phyloP scores from a whole-genome alignment of 2,797 vertebrate species.

The Chelon labrosus region DNA sequence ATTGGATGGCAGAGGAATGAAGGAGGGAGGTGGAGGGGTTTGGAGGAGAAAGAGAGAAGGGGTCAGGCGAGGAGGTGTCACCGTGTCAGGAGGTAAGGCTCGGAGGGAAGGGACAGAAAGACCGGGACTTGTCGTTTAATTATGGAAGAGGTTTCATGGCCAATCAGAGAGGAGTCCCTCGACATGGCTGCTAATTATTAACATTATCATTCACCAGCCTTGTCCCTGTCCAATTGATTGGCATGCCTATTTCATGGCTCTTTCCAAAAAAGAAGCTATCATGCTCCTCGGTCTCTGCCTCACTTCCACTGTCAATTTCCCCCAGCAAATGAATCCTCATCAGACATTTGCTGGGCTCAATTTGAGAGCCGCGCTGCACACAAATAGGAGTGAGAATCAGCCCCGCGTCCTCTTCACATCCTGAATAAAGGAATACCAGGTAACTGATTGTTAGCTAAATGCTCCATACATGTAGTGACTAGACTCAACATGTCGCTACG shows the following conservation, averaged over 20 bases:
- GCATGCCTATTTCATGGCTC: conserved; percentile 75
- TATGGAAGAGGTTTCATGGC: conserved; percentile 58
- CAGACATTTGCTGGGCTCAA: conserved; percentile 59
- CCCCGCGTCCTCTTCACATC: conserved; percentile 11
- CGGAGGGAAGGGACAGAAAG: background rate
- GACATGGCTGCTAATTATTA: conserved; percentile 78
- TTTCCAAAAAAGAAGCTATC: conserved; percentile 55
- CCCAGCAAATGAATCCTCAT: conserved; percentile 56
- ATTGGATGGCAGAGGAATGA: conserved; percentile 57
- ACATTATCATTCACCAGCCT: conserved; percentile 76
- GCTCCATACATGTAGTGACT: conserved; percentile 35
- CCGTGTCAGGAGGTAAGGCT: conserved; percentile 20
- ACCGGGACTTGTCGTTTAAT: conserved; percentile 14
- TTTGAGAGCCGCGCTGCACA: conserved; percentile 38
- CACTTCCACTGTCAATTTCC: conserved; percentile 39
- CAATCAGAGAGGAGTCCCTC: conserved; percentile 71
- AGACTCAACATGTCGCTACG: conserved; percentile 9
- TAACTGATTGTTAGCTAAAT: conserved; percentile 47
- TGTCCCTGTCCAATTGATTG: conserved; percentile 81
- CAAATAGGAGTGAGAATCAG: conserved; percentile 6
- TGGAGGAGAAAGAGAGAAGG: conserved; percentile 23
- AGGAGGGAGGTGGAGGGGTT: conserved; percentile 8
- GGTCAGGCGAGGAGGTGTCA: conserved; percentile 52
- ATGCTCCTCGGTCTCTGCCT: conserved; percentile 36
- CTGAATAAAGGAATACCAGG: conserved; percentile 40